Evolutionary conservation across 2,113 vertebrate genomes (phyloP).

Genomic region (Cryptotis parvus): DNA sequence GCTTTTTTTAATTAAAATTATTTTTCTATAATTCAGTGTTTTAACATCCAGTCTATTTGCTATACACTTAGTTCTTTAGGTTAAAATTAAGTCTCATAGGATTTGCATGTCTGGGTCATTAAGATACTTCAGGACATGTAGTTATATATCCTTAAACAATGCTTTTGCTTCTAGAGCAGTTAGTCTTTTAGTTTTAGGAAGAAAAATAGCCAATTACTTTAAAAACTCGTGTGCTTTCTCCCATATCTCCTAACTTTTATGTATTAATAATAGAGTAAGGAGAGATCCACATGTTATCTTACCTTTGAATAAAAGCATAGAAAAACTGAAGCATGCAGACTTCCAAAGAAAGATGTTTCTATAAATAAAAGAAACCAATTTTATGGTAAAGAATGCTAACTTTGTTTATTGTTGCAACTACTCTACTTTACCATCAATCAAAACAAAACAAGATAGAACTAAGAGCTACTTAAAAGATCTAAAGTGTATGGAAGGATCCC

Average conservation of each 20-base stretch:
- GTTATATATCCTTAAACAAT: background rate
- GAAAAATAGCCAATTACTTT: background rate
- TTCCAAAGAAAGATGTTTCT: slow-evolving; percentile 99
- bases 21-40: slow-evolving; percentile 9
- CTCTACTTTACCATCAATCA: slow-evolving; percentile 14
- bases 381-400: slow-evolving; percentile 17
- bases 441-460: slow-evolving; percentile 27
- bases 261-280: background rate
- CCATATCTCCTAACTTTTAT: background rate
- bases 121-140: background rate
- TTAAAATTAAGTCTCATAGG: background rate
- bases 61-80: background rate
- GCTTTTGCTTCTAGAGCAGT: slow-evolving; percentile 37
- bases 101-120: background rate
- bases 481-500: background rate
- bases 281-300: slow-evolving; percentile 78
- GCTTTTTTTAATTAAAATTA: slow-evolving; percentile 33
- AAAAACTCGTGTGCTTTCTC: slow-evolving; percentile 27
- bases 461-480: slow-evolving; percentile 28
- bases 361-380: slow-evolving; percentile 75
- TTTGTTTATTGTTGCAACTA: slow-evolving; percentile 46
- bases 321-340: slow-evolving; percentile 99
- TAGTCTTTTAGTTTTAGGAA: slow-evolving; percentile 21
- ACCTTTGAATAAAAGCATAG: slow-evolving; percentile 99
- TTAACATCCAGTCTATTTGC: slow-evolving; percentile 5